phyloP scores from a whole-genome alignment of 1,140 invertebrate species.

The Araneus ventricosus region DNA sequence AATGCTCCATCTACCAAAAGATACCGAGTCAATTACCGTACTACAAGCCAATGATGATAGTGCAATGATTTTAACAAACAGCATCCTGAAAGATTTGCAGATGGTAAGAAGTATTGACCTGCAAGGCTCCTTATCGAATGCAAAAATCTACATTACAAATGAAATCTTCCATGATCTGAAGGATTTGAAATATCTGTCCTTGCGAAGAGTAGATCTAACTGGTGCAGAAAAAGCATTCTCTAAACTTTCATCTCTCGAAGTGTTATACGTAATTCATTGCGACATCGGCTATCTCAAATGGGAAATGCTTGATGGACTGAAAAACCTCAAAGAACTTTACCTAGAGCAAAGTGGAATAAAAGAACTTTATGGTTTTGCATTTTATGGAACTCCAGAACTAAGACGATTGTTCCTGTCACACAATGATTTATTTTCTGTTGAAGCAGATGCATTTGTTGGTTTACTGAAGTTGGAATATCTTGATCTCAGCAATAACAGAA shows the following conservation, averaged over 20 bases:
- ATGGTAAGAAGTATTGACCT: conserved; percentile 65
- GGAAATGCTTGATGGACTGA: conserved; percentile 86
- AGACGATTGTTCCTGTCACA: conserved; percentile 84
- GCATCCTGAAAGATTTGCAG: conserved; percentile 10
- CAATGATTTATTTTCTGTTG: conserved; percentile 84
- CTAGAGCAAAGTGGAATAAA: conserved; percentile 84
- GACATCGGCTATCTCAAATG: conserved; percentile 84
- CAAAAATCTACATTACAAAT: conserved; percentile 47
- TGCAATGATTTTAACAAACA: neutral
- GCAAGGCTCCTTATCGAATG: conserved; percentile 54
- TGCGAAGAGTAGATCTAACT: conserved; percentile 61
- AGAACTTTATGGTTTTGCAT: conserved; percentile 85
- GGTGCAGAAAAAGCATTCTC: conserved; percentile 63
- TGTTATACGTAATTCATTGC: conserved; percentile 79
- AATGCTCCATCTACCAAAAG: conserved; percentile 51
- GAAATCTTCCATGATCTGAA: conserved; percentile 49
- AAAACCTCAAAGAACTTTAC: conserved; percentile 83
- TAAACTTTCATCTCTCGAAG: conserved; percentile 61
- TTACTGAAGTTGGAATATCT: conserved; percentile 84
- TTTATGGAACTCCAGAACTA: conserved; percentile 85
- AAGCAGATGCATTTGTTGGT: conserved; percentile 85
- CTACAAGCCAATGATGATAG: conserved; percentile 49
- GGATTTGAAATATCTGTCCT: conserved; percentile 59
- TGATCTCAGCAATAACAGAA: conserved; percentile 85
- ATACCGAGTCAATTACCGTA: conserved; percentile 61